Base-by-base conservation (phyloP, 2,888 invertebrate species). In the Ectemnius continuus region DNA sequence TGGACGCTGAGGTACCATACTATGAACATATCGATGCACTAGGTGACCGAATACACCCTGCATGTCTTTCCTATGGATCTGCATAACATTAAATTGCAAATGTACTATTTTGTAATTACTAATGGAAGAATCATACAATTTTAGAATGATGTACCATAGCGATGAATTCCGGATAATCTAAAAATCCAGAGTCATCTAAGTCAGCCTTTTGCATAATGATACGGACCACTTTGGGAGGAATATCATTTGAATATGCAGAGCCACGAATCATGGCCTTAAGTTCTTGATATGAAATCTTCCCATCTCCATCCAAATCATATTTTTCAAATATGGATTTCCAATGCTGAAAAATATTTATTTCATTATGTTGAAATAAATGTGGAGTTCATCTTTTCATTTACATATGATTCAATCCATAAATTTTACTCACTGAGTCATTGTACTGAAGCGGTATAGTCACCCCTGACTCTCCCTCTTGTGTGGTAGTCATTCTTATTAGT, bases 261-360 rank as follows among this genome's bases (percentile, higher is more conserved):
- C 93, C 93, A 45, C 92, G 92, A 78, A 94, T 93, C 87, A 94
- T 93, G 26, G 88, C 92, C 87, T 93, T 93, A 3, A 96, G 91
- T 86, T 96, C 96, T 23, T 92, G 91, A 85, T 94, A 92, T 2
- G 94, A 94, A 84, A 96, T 94, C 76, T 91, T 92, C 0, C 95
- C 96, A 91, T 96, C 95, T 72, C 93, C 92, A 87, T 96, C 94
- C 61, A 90, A 92, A 87, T 96, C 96, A 84, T 95, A 95, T 94
- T 90, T 91, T 68, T 90, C 88, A 67, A 91, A 91, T 73, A 91
- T 90, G 16, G 84, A 79, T 65, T 89, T 89, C 91, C 91, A 91
- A 70, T 91, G 91, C 91, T 91, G 64, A 11, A 82, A 83, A 72
- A 64, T 8, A 61, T 47, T 18, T 18, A 61, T 57, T 77, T 72